phyloP scores from a whole-genome alignment of 2,888 invertebrate genomes.

The Cryptus armator region DNA sequence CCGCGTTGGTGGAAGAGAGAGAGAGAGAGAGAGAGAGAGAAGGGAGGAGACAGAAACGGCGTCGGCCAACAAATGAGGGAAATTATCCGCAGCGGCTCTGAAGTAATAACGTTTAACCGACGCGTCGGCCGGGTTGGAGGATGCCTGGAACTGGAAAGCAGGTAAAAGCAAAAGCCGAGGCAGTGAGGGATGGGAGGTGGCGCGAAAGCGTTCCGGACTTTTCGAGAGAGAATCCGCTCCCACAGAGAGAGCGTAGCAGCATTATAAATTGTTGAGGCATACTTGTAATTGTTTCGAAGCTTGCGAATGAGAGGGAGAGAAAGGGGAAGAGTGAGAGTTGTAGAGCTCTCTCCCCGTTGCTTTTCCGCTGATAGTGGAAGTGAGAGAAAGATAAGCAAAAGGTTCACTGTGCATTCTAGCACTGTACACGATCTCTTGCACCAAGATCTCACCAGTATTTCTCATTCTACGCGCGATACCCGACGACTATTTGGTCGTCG shows the following conservation, averaged over 20 bases:
- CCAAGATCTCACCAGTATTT: conserved; percentile 19
- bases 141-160: conserved; percentile 51
- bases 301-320: conserved; percentile 36
- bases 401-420: not conserved
- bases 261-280: conserved; percentile 83
- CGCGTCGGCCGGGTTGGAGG: conserved; percentile 57
- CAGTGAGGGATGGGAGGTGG: conserved; percentile 65
- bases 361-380: not conserved
- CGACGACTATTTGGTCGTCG: conserved; percentile 50
- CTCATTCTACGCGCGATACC: conserved; percentile 49
- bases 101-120: conserved; percentile 82
- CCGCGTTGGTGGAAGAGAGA: conserved; percentile 9
- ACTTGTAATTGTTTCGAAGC: conserved; percentile 81
- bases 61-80: conserved; percentile 79
- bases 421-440: conserved; percentile 26
- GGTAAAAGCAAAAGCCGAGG: conserved; percentile 54
- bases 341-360: not conserved
- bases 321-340: not conserved
- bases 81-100: conserved; percentile 80
- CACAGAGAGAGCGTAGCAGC: conserved; percentile 63
- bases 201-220: conserved; percentile 49
- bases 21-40: not conserved
- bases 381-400: conserved; percentile 8
- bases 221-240: conserved; percentile 28
- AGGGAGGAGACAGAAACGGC: conserved; percentile 59